Evolutionary conservation across 2,113 vertebrate species (phyloP).

Genomic region (Xiphias gladius): DNA sequence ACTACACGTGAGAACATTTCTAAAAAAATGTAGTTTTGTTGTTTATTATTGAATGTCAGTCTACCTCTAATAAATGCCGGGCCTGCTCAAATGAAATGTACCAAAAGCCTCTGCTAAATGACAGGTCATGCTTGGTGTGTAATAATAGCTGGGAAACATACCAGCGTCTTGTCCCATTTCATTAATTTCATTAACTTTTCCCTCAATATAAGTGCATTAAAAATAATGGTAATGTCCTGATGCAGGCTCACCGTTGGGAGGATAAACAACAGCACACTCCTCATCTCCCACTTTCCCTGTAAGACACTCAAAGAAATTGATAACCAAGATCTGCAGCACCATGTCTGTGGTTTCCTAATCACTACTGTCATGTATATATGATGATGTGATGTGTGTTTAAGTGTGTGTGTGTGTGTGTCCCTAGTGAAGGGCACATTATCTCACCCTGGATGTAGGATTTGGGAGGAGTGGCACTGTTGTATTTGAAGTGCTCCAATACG

Average conservation of each 20-base stretch:
- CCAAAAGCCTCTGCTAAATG: too few species aligned
- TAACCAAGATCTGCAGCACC: neutral
- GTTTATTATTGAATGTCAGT: too few species aligned
- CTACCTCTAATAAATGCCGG: too few species aligned
- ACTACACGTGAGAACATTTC: too few species aligned
- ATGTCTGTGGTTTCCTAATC: neutral
- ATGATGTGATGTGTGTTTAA: neutral
- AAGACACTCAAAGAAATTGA: neutral
- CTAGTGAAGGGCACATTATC: conserved; percentile 22
- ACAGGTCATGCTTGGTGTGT: neutral
- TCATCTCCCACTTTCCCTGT: conserved; percentile 91
- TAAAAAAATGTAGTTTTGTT: too few species aligned
- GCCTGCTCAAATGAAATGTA: too few species aligned
- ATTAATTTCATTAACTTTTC: neutral
- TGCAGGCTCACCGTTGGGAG: conserved; percentile 92
- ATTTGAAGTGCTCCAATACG: conserved; percentile 93
- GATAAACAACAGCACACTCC: conserved; percentile 93
- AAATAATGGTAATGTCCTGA: neutral
- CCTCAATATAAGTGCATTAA: neutral
- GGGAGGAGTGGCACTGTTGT: conserved; percentile 95
- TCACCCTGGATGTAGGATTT: conserved; percentile 95
- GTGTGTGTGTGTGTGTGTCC: conserved; percentile 1
- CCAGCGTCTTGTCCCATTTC: neutral
- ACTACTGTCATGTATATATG: neutral
- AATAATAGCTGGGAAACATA: neutral